Evolutionary conservation across 2,113 vertebrate species (phyloP), one percentile per base, ranked within the genome.

Genomic region (Piaya cayana): DNA sequence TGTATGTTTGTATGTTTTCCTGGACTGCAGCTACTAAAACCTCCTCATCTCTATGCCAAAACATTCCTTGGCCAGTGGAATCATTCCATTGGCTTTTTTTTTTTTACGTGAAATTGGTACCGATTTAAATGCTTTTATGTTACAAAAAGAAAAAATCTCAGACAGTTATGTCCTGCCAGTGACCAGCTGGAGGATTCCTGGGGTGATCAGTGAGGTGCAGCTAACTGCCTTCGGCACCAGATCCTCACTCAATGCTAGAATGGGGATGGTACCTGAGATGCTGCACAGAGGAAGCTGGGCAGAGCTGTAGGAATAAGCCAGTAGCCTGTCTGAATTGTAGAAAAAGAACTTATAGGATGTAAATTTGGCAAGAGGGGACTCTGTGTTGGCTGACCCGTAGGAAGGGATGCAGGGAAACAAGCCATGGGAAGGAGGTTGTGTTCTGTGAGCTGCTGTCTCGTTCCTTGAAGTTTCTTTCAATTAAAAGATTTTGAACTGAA

Each of bases 381-480:
- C 53, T 52, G 19, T 84, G 60, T 22, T 91, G 88, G 75, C 86
- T 93, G 65, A 58, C 47, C 62, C 36, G 45, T 47, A 30, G 75
- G 68, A 82, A 32, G 7, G 72, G 74, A 22, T 75, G 69, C 39
- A 47, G 56, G 53, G 91, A 82, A 72, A 14, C 23, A 19, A 89
- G 91, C 85, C 77, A 21, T 30, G 86, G 50, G 76, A 86, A 88
- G 88, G 92, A 70, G 19, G 5, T 22, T 88, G 70, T 25, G 2
- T 56, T 87, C 58, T 93, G 60, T 29, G 63, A 93, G 60, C 95
- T 92, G 88, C 94, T 75, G 52, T 80, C 58, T 83, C 27, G 77
- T 92, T 82, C 82, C 90, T 93, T 93, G 72, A 76, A 76, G 72
- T 94, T 91, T 95, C 78, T 95, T 96, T 93, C 88, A 91, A 1